Evolutionary conservation across 2,797 vertebrate genomes (phyloP).

Genomic region (Acanthurus leucopareius): DNA sequence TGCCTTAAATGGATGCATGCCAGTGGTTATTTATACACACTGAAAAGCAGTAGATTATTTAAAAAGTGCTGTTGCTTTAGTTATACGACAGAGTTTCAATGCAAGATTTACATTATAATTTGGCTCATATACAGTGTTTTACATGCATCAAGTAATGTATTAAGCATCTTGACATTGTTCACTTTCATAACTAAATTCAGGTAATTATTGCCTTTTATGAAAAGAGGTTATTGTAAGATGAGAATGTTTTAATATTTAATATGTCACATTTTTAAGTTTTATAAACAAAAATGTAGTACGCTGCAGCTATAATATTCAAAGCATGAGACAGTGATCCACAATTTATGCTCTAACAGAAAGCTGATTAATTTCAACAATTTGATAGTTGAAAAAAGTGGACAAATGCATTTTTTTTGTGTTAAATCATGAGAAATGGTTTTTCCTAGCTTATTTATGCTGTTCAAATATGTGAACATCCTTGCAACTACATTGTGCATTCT

Average conservation of each 20-base stretch:
- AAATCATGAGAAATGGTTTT: not conserved
- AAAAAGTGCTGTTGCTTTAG: not conserved
- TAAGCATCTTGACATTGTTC: not conserved
- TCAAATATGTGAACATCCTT: not conserved
- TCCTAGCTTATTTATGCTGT: too few species aligned
- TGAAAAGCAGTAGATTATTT: not conserved
- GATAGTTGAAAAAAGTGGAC: not conserved
- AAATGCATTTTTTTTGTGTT: not conserved
- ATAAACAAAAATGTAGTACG: not conserved
- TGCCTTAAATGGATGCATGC: not conserved
- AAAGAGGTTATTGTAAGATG: not conserved
- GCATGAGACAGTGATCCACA: not conserved
- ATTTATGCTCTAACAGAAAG: not conserved
- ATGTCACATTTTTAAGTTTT: not conserved
- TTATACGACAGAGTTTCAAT: too few species aligned
- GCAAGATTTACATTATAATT: too few species aligned
- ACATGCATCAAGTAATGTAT: not conserved
- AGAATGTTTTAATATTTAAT: too few species aligned
- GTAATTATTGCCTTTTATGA: not conserved
- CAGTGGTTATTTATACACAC: too few species aligned
- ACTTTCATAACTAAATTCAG: conserved; percentile 1
- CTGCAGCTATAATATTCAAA: not conserved
- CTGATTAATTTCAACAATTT: not conserved
- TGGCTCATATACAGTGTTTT: too few species aligned
- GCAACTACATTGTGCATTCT: not conserved